phyloP scores from a whole-genome alignment of 2,113 vertebrate species.

The Oncorhynchus keta region DNA sequence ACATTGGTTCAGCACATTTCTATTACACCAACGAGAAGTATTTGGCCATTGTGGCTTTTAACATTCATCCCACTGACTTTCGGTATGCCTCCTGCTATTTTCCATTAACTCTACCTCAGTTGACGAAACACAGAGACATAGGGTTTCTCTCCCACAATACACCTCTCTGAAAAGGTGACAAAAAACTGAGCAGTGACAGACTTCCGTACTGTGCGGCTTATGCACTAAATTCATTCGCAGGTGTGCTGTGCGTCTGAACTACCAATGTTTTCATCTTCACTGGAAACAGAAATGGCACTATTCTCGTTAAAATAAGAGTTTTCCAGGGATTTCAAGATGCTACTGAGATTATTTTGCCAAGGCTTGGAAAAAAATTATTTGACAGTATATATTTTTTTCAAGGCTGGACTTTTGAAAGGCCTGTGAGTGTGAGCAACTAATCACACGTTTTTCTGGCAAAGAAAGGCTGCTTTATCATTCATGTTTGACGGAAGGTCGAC shows the following conservation, averaged over 20 bases:
- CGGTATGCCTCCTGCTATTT: neutral
- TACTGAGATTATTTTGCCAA: constrained; percentile 10
- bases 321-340: neutral
- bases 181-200: neutral
- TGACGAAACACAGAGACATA: constrained; percentile 36
- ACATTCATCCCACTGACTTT: constrained; percentile 17
- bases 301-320: constrained; percentile 8
- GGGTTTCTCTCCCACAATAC: neutral
- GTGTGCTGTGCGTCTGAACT: too few species aligned
- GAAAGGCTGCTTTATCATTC: neutral
- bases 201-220: neutral
- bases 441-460: constrained; percentile 1
- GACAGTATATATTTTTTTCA: constrained; percentile 14
- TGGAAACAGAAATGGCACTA: constrained; percentile 33
- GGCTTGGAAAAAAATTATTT: constrained; percentile 1
- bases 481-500: neutral
- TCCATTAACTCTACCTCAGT: constrained; percentile 22
- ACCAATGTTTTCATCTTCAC: neutral
- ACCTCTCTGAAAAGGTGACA: neutral
- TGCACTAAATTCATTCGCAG: neutral
- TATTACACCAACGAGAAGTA: neutral
- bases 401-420: constrained; percentile 6
- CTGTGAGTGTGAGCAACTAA: neutral
- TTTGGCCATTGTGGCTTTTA: constrained; percentile 16
- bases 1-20: neutral